These are phyloP conservation scores for Azorinus chamasolen DNA, from an alignment of 2,888 invertebrate genomes.

Conservation along the genomic window DNA sequence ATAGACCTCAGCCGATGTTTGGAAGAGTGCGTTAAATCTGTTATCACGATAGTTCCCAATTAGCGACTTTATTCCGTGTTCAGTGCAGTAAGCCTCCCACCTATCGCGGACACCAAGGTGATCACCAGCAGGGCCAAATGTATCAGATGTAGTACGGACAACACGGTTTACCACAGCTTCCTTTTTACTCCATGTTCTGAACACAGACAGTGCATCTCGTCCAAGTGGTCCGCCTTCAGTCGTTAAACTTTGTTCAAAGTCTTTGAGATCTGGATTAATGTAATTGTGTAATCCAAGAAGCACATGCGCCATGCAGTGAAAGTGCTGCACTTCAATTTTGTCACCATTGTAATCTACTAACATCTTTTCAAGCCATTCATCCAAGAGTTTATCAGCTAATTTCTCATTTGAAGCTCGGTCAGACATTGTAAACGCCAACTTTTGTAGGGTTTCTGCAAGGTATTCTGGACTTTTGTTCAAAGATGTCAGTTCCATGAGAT, in stretches of 20 bases:
- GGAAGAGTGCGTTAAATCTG: no score
- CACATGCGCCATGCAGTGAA: no score
- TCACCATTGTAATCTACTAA: neutral
- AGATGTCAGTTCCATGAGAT: slow-evolving; percentile 19
- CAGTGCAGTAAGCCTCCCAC: slow-evolving; percentile 59
- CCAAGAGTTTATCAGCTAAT: slow-evolving; percentile 2
- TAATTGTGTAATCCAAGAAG: no score
- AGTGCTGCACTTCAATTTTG: no score
- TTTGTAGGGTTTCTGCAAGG: no score
- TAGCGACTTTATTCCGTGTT: slow-evolving; percentile 43
- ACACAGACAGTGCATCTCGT: slow-evolving; percentile 13
- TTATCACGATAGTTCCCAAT: slow-evolving; percentile 61
- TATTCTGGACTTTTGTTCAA: slow-evolving; percentile 18
- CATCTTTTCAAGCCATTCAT: no score
- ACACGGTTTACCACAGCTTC: slow-evolving; percentile 19
- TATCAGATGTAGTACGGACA: no score
- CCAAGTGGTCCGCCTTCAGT: slow-evolving; percentile 11
- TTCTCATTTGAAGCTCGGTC: slow-evolving; percentile 32
- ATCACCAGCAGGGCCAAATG: slow-evolving; percentile 36
- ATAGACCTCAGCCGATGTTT: slow-evolving; percentile 61
- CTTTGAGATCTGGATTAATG: no score
- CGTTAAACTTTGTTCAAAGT: neutral
- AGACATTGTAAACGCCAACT: no score
- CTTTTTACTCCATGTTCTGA: slow-evolving; percentile 26
- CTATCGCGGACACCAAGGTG: no score